phyloP scores from a whole-genome alignment of 2,797 vertebrate species.

The Lepus townsendii region DNA sequence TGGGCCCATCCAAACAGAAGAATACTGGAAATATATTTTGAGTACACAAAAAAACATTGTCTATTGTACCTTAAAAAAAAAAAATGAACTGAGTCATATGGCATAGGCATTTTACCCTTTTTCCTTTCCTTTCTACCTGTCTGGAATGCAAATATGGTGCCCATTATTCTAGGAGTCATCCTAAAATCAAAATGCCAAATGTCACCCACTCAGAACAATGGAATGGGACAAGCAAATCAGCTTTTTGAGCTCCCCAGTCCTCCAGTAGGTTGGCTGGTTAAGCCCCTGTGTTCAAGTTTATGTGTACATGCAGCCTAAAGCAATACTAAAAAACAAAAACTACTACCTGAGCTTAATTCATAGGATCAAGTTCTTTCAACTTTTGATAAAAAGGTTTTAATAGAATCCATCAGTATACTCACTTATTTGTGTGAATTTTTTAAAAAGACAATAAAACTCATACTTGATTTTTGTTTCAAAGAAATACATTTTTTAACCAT shows the following conservation, averaged over 20 bases:
- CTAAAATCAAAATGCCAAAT: neutral
- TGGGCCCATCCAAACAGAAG: neutral
- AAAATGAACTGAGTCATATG: neutral
- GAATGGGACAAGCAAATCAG: neutral
- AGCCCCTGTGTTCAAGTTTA: neutral
- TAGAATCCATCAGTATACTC: neutral
- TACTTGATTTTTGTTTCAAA: neutral
- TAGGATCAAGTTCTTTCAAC: neutral
- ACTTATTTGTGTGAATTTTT: neutral
- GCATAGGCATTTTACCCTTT: neutral
- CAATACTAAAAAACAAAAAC: constrained; percentile 17
- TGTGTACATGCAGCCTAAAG: constrained; percentile 27
- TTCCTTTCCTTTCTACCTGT: neutral
- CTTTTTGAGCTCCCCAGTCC: neutral
- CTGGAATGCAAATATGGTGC: neutral
- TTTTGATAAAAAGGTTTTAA: constrained; percentile 38
- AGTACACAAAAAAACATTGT: neutral
- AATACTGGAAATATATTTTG: too few species aligned
- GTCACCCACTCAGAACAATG: neutral
- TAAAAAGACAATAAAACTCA: constrained; percentile 31
- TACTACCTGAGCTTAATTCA: neutral
- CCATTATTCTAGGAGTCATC: neutral
- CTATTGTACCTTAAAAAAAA: neutral
- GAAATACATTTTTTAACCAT: neutral
- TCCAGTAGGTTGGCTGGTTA: neutral